These are phyloP conservation scores for Hemicentrotus pulcherrimus DNA, from an alignment of 35 echinoderm and acorn worm species.

Conservation along the genomic window DNA sequence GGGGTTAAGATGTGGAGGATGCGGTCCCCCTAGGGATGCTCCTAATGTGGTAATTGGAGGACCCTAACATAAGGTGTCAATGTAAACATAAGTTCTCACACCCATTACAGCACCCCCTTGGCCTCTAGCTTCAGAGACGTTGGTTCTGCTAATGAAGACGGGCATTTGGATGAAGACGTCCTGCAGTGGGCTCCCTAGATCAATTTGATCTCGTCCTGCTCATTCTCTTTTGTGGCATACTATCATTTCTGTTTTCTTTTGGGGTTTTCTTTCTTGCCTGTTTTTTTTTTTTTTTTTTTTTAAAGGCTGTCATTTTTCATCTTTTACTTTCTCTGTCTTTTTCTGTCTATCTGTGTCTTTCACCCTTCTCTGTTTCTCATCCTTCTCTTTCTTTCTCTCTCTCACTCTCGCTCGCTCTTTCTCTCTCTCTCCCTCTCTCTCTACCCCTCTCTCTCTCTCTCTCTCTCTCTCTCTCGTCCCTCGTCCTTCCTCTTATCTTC, in stretches of 20 bases:
- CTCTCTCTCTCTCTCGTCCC: neutral
- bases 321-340: neutral
- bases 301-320: no score
- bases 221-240: neutral
- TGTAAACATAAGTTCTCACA: neutral
- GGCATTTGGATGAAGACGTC: neutral
- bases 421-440: neutral
- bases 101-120: neutral
- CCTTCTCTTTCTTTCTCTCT: neutral
- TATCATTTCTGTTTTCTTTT: neutral
- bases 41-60: neutral
- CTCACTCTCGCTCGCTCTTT: neutral
- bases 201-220: neutral
- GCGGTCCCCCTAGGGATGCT: neutral
- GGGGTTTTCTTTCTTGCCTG: neutral
- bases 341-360: neutral
- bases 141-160: neutral
- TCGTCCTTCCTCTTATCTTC: neutral
- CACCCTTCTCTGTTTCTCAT: neutral
- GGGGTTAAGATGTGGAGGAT: neutral
- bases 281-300: no score
- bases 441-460: neutral
- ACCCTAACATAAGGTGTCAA: conserved; percentile 7
- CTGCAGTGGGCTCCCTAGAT: neutral
- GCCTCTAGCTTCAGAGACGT: neutral